These are phyloP conservation scores for Cryptoblepharus egeriae DNA, from an alignment of 2,797 vertebrate genomes.

Conservation along the genomic window DNA sequence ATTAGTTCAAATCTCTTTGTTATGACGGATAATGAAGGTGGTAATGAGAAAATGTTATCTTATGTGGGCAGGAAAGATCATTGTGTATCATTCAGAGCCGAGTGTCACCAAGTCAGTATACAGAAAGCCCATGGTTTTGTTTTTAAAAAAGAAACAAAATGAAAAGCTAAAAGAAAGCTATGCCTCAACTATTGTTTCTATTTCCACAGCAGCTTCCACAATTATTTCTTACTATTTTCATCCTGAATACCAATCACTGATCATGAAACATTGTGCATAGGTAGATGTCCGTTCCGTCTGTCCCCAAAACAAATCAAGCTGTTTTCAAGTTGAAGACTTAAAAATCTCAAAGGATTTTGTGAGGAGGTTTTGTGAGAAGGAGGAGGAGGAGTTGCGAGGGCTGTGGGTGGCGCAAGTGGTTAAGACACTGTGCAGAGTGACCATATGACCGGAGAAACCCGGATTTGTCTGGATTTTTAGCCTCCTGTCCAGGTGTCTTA, in stretches of 20 bases:
- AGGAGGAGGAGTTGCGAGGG: no score
- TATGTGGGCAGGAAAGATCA: not conserved
- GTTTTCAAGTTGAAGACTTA: no score
- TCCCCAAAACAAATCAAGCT: not conserved
- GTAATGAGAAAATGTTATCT: not conserved
- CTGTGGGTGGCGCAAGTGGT: no score
- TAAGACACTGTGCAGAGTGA: no score
- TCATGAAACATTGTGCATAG: not conserved
- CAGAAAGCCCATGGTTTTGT: not conserved
- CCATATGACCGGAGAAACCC: no score
- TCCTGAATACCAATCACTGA: no score
- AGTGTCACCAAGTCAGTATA: not conserved
- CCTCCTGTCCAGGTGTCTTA: no score
- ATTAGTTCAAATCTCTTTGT: conserved; percentile 1
- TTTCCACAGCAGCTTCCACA: not conserved
- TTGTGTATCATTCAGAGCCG: not conserved
- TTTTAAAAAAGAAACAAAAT: not conserved
- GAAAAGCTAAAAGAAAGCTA: not conserved
- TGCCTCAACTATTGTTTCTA: not conserved
- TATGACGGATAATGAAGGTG: not conserved
- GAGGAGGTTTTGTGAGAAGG: no score
- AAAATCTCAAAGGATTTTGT: no score
- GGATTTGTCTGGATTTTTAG: no score
- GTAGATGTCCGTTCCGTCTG: not conserved
- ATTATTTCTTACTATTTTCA: not conserved